Conservation (phyloP, 2,113 vertebrate genomes). For the Prunella fulvescens region DNA sequence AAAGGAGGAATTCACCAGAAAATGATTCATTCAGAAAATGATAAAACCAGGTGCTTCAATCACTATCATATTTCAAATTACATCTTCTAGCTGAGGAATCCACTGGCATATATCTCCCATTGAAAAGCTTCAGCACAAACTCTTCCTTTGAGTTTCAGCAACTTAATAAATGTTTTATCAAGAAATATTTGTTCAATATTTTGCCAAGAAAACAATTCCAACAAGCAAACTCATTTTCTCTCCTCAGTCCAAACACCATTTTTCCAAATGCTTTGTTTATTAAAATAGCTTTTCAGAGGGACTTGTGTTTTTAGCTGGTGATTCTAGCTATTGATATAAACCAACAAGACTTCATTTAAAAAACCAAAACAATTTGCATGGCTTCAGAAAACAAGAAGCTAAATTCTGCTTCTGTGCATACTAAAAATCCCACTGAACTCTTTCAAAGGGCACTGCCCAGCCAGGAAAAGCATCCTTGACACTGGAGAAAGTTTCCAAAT, state of each 20-base stretch:
- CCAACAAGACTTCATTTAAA: background rate
- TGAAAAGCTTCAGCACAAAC: background rate
- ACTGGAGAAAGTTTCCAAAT: accelerated
- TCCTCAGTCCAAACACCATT: background rate
- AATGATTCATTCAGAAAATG: background rate
- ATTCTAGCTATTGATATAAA: background rate
- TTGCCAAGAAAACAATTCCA: background rate
- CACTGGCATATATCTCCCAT: background rate
- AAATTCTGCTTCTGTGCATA: background rate
- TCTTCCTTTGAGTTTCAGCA: background rate
- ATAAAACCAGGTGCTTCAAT: background rate
- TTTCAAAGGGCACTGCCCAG: background rate
- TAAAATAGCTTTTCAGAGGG: background rate
- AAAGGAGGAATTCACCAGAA: background rate
- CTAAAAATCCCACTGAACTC: background rate
- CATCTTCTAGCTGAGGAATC: background rate
- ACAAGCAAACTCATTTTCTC: background rate
- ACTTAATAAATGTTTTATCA: background rate
- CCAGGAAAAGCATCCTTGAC: background rate
- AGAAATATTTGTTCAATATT: background rate
- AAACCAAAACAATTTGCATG: background rate
- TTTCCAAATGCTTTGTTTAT: background rate
- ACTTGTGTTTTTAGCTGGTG: background rate
- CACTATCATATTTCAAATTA: background rate
- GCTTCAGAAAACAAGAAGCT: background rate